A percentile compares a stretch with the other conserved stretches of the same genome.
Evolutionary conservation across 2,888 invertebrate genomes (phyloP).

Genomic region (Muschampia plurimacula): DNA sequence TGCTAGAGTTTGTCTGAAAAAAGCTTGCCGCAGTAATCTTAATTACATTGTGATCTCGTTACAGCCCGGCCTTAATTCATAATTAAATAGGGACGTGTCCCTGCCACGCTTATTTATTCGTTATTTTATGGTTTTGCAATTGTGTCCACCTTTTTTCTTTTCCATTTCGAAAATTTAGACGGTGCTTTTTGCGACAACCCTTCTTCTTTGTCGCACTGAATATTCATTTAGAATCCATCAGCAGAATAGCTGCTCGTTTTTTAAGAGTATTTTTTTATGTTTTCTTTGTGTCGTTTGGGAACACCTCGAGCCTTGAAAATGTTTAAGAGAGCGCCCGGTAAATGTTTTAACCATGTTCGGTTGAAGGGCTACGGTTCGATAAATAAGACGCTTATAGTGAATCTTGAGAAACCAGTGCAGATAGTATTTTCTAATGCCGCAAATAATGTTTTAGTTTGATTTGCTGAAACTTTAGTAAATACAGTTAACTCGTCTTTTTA

Average conservation of each 20-base stretch:
- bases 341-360: constrained; percentile 22
- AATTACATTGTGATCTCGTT: constrained; percentile 85
- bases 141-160: constrained; percentile 69
- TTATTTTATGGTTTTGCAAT: constrained; percentile 79
- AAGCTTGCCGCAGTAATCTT: constrained; percentile 82
- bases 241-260: constrained; percentile 73
- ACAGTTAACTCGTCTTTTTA: too few relatives aligned
- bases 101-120: constrained; percentile 78
- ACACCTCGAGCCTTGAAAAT: constrained; percentile 67
- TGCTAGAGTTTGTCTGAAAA: constrained; percentile 66
- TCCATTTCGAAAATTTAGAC: constrained; percentile 65
- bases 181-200: constrained; percentile 72
- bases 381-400: constrained; percentile 33
- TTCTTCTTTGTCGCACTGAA: constrained; percentile 77
- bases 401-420: constrained; percentile 22
- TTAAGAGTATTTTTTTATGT: constrained; percentile 70
- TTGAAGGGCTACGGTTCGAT: constrained; percentile 13
- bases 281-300: constrained; percentile 65
- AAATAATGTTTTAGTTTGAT: constrained; percentile 10
- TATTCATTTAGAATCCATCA: constrained; percentile 82
- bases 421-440: constrained; percentile 22
- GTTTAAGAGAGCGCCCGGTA: constrained; percentile 49
- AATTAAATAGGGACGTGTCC: constrained; percentile 83
- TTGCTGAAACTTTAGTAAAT: constrained; percentile 7
- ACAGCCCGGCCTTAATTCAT: constrained; percentile 81